Evolutionary conservation across 2,797 vertebrate genomes (phyloP).

Genomic region (Diceros bicornis): DNA sequence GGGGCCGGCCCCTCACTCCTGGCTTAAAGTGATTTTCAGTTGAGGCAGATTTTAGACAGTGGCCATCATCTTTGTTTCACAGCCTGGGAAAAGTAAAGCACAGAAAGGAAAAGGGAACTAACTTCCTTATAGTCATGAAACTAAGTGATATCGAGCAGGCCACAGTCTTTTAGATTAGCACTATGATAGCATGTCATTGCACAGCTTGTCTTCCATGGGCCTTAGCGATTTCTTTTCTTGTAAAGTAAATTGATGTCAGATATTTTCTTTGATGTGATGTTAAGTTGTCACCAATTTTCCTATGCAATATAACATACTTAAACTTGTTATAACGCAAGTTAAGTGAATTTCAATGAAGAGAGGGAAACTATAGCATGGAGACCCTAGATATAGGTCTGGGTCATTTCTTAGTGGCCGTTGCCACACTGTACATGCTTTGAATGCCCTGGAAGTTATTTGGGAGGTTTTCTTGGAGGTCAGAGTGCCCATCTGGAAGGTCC

Average conservation of each 20-base stretch:
- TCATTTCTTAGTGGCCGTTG: not conserved
- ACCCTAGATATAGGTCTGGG: not conserved
- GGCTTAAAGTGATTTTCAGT: not conserved
- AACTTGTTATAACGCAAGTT: slow-evolving; percentile 40
- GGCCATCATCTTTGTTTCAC: not conserved
- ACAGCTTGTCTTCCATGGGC: not conserved
- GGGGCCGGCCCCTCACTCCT: not conserved
- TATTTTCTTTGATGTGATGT: slow-evolving; percentile 25
- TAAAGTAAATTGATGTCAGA: not conserved
- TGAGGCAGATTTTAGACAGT: not conserved
- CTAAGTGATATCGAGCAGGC: not conserved
- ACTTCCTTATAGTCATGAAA: not conserved
- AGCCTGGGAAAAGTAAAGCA: not conserved
- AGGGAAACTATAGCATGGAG: not conserved
- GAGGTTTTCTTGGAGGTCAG: slow-evolving; percentile 23
- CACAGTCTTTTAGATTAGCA: not conserved
- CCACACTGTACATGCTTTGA: not conserved
- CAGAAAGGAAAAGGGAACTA: not conserved
- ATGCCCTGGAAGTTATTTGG: slow-evolving; percentile 26
- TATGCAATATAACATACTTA: not conserved
- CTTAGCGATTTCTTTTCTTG: slow-evolving; percentile 8
- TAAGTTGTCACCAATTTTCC: slow-evolving; percentile 32
- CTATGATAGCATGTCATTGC: not conserved
- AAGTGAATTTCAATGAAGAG: slow-evolving; percentile 13
- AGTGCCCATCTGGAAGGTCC: not conserved